A percentile compares a stretch with the other conserved stretches of the same genome.
phyloP scores from a whole-genome alignment of 2,113 vertebrate species.

The Plotosus lineatus region DNA sequence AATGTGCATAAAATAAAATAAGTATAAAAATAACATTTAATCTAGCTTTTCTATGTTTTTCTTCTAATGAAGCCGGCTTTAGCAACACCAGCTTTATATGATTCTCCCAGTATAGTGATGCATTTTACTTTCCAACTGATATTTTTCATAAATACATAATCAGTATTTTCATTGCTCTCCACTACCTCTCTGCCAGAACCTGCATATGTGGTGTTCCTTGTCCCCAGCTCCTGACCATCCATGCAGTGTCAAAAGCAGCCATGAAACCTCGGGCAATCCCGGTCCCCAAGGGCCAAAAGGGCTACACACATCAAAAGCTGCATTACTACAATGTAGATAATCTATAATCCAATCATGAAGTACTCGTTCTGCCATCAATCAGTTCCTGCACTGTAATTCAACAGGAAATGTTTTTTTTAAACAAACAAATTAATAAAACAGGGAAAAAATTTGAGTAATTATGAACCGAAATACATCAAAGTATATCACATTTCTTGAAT shows the following conservation, averaged over 20 bases:
- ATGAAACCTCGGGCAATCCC: conserved; percentile 91
- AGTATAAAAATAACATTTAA: too few relatives aligned
- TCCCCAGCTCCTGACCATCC: conserved; percentile 92
- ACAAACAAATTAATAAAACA: too few relatives aligned
- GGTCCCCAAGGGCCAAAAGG: conserved; percentile 94
- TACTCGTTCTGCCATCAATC: not conserved
- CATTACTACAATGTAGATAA: not conserved
- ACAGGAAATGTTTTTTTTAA: too few relatives aligned
- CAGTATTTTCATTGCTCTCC: not conserved
- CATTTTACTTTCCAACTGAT: not conserved
- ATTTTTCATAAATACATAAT: not conserved
- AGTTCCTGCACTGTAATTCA: not conserved
- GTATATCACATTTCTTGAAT: too few relatives aligned
- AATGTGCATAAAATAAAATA: not conserved
- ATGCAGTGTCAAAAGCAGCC: conserved; percentile 84
- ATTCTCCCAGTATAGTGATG: not conserved
- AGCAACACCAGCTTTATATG: not conserved
- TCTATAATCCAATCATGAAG: not conserved
- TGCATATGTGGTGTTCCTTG: conserved; percentile 73
- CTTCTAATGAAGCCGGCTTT: not conserved
- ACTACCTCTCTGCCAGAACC: conserved; percentile 86
- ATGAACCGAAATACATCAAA: too few relatives aligned
- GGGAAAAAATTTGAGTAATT: not conserved
- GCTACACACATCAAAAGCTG: conserved; percentile 67
- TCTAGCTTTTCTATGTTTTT: too few relatives aligned